A percentile compares a stretch with the other conserved stretches of the same genome.
Conservation (phyloP, 1,140 invertebrate genomes). For the Drosophila nebulosa region DNA sequence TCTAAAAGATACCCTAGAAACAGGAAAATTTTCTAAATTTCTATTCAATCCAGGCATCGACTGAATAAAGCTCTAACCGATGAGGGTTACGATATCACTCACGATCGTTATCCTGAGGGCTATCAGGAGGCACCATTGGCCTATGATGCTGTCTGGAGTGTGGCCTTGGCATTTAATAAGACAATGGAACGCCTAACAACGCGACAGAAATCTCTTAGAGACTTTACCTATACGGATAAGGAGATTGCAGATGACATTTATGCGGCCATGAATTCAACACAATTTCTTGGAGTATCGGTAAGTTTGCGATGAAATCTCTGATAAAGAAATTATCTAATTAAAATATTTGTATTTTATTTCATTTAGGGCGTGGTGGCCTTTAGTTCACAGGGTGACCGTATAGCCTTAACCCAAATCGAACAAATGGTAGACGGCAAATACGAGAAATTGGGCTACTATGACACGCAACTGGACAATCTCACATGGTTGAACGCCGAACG, state of each 20-base stretch:
- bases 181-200: conserved; percentile 93
- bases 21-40: too few relatives aligned
- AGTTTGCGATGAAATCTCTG: conserved; percentile 75
- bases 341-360: neutral
- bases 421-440: conserved; percentile 98
- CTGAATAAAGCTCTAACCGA: conserved; percentile 90
- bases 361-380: conserved; percentile 95
- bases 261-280: conserved; percentile 97
- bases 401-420: conserved; percentile 99
- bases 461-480: conserved; percentile 96
- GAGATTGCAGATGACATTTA: conserved; percentile 97
- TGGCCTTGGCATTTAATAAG: conserved; percentile 98
- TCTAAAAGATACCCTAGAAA: neutral
- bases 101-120: conserved; percentile 93
- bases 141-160: conserved; percentile 99
- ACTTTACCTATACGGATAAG: conserved; percentile 98
- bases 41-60: conserved; percentile 83
- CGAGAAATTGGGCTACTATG: conserved; percentile 97
- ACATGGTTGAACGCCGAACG: conserved; percentile 95
- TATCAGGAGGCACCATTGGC: conserved; percentile 99
- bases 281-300: conserved; percentile 98
- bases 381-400: conserved; percentile 98
- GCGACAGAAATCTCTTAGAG: conserved; percentile 91
- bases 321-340: neutral
- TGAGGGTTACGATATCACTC: conserved; percentile 90